These are phyloP conservation scores for Paracentrotus lividus DNA, from an alignment of 53 echinoderm and acorn worm species.

Conservation along the genomic window DNA sequence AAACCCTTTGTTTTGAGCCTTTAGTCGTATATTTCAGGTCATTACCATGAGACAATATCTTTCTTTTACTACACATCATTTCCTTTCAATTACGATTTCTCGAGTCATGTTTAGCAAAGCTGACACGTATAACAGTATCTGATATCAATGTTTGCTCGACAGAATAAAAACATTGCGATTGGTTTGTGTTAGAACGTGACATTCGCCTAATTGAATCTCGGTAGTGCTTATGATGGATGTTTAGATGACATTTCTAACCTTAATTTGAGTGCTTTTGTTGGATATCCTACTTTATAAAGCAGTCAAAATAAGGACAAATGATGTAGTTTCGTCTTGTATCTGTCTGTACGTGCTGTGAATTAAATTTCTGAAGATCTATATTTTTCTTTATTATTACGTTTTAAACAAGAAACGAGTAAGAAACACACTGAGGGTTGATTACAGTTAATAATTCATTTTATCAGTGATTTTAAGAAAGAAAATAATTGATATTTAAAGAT, in stretches of 20 bases:
- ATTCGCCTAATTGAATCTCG: constrained; percentile 2
- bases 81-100: background rate
- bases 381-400: background rate
- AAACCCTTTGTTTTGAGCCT: no score
- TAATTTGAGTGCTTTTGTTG: background rate
- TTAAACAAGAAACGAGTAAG: background rate
- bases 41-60: background rate
- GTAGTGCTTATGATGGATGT: background rate
- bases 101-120: background rate
- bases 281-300: constrained; percentile 46
- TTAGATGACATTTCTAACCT: constrained; percentile 8
- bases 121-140: background rate
- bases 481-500: no score
- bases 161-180: constrained; percentile 8
- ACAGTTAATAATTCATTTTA: no score
- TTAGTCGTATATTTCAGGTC: no score
- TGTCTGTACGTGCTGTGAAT: background rate
- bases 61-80: background rate
- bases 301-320: constrained; percentile 9
- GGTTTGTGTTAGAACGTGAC: constrained; percentile 34
- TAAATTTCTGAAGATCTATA: background rate
- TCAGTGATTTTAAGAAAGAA: no score
- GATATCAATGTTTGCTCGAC: constrained; percentile 27
- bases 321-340: background rate
- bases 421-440: background rate